Percentiles rank a stretch among this genome's conserved stretches.
Evolutionary conservation across 2,113 vertebrate genomes (phyloP).

Genomic region (Puffinus mauretanicus): DNA sequence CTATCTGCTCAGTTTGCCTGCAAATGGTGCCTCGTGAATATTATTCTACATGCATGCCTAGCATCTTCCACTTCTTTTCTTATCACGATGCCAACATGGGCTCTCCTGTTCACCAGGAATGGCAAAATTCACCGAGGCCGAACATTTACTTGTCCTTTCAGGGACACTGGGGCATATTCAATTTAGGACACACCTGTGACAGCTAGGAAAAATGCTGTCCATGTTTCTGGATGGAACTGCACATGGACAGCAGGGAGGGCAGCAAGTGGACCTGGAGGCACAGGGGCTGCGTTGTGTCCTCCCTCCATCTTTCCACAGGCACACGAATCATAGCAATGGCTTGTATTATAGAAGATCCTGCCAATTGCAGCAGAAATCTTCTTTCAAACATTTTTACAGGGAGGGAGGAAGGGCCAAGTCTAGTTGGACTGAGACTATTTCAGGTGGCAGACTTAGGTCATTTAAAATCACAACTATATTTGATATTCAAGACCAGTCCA

Average conservation of each 20-base stretch:
- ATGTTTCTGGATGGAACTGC: not conserved
- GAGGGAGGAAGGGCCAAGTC: not conserved
- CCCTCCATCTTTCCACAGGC: not conserved
- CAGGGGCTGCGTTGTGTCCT: not conserved
- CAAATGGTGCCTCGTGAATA: not conserved
- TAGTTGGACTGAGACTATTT: not conserved
- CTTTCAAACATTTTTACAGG: not conserved
- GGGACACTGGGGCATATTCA: not conserved
- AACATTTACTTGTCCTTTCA: not conserved
- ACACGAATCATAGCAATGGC: not conserved
- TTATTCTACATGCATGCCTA: not conserved
- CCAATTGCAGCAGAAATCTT: not conserved
- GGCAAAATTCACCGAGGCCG: not conserved
- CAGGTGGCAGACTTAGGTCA: not conserved
- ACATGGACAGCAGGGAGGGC: not conserved
- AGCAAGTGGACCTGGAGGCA: not conserved
- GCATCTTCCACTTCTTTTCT: not conserved
- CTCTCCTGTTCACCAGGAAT: not conserved
- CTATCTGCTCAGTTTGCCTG: not conserved
- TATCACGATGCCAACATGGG: rapidly evolving
- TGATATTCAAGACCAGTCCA: conserved; percentile 31
- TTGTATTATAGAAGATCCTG: not conserved
- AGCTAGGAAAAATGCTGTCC: not conserved
- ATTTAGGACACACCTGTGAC: not conserved
- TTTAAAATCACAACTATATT: conserved; percentile 20